These are phyloP conservation scores for Drosophila maculinotata DNA, from an alignment of 2,888 invertebrate genomes.

Conservation along the genomic window DNA sequence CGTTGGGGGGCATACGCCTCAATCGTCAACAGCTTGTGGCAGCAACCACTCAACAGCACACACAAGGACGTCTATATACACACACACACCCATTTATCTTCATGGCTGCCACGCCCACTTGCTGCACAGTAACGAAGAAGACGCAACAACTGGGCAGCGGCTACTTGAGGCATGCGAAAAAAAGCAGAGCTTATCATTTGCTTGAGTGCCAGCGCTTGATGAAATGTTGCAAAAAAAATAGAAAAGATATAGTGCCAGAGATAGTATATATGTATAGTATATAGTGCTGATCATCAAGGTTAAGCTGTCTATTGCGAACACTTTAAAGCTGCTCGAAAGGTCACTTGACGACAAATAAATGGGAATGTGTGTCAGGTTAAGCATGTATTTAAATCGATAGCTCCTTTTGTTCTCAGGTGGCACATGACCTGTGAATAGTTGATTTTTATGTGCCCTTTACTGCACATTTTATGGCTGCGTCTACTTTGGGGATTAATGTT, in stretches of 20 bases:
- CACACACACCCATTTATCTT: conserved; percentile 49
- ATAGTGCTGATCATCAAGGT: conserved; percentile 62
- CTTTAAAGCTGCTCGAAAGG: conserved; percentile 23
- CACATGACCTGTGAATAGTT: conserved; percentile 34
- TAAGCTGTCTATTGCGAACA: conserved; percentile 50
- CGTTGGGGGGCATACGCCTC: conserved; percentile 19
- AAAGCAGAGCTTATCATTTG: conserved; percentile 21
- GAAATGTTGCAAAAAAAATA: conserved; percentile 20
- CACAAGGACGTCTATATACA: conserved; percentile 1
- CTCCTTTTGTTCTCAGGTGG: conserved; percentile 44
- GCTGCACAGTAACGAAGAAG: background rate
- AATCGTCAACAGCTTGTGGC: conserved; percentile 44
- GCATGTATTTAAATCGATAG: conserved; percentile 41
- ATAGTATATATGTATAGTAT: conserved; percentile 5
- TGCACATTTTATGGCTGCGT: conserved; percentile 9
- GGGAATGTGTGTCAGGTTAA: conserved; percentile 28
- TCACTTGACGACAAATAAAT: conserved; percentile 17
- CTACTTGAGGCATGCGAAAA: background rate
- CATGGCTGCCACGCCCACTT: conserved; percentile 40
- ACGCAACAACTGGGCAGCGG: conserved; percentile 10
- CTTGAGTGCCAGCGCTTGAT: conserved; percentile 23
- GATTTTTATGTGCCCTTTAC: conserved; percentile 24
- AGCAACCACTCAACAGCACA: conserved; percentile 4
- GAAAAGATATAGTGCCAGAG: background rate
- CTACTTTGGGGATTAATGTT: conserved; percentile 5